phyloP scores from a whole-genome alignment of 2,888 invertebrate genomes.

The Furcula furcula region DNA sequence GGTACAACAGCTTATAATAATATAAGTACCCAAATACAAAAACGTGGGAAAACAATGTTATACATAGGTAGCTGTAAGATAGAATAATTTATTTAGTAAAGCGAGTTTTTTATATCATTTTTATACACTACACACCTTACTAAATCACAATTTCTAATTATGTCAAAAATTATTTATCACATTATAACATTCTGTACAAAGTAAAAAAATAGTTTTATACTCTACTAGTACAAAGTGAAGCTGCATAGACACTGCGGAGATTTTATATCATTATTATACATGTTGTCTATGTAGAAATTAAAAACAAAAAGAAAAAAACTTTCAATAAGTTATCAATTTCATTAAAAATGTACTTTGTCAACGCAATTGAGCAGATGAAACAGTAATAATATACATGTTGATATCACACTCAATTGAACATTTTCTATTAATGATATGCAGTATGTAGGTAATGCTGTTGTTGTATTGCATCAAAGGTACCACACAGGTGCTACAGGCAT shows the following conservation, averaged over 20 bases:
- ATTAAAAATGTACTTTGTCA: conserved; percentile 34
- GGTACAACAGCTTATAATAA: conserved; percentile 73
- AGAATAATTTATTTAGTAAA: conserved; percentile 70
- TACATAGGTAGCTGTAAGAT: conserved; percentile 64
- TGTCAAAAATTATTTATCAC: conserved; percentile 79
- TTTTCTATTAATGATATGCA: conserved; percentile 46
- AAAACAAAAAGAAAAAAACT: conserved; percentile 33
- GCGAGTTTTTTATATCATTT: conserved; percentile 62
- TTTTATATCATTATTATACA: conserved; percentile 31
- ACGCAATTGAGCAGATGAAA: conserved; percentile 32
- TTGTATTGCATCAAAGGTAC: conserved; percentile 34
- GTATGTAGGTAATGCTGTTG: conserved; percentile 32
- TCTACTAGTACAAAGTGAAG: conserved; percentile 71
- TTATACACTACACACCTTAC: conserved; percentile 75
- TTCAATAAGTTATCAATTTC: conserved; percentile 24
- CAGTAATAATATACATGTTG: conserved; percentile 18
- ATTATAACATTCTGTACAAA: conserved; percentile 78
- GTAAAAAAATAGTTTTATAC: conserved; percentile 79
- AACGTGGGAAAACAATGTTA: conserved; percentile 70
- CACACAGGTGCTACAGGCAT: conserved; percentile 50
- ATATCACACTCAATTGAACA: conserved; percentile 31
- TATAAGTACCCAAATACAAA: conserved; percentile 77
- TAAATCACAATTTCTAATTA: conserved; percentile 80
- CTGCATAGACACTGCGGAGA: conserved; percentile 56
- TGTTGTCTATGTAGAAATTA: conserved; percentile 39